Conservation (phyloP, 1,140 invertebrate genomes). For the Atopsyche davidsoni region DNA sequence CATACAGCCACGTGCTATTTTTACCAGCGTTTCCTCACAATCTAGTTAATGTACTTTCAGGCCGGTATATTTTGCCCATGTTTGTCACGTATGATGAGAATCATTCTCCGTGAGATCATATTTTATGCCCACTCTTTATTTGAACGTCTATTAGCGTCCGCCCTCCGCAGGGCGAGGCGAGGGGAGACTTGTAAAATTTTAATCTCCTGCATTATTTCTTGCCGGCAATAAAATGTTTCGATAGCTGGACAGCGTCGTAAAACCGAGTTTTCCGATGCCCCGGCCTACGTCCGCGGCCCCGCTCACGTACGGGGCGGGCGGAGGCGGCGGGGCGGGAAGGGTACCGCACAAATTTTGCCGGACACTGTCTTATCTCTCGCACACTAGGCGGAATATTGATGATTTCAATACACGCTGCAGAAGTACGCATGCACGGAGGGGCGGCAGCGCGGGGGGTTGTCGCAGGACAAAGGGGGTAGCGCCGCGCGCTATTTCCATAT, state of each 20-base stretch:
- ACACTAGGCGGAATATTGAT: constrained; percentile 31
- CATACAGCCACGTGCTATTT: no score
- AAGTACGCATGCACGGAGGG: constrained; percentile 27
- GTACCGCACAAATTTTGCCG: constrained; percentile 28
- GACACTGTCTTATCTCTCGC: constrained; percentile 31
- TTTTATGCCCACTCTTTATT: no score
- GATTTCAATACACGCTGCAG: constrained; percentile 29
- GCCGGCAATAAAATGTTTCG: constrained; percentile 29
- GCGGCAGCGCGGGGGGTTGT: constrained; percentile 5
- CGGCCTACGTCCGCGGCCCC: neutral
- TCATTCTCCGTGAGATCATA: no score
- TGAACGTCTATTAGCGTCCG: no score
- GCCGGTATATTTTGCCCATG: no score
- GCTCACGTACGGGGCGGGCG: constrained; percentile 2
- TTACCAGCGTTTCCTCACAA: no score
- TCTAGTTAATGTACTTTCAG: no score
- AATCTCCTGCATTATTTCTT: constrained; percentile 30
- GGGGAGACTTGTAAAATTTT: constrained; percentile 31
- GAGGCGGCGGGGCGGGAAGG: constrained; percentile 6
- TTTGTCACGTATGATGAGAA: no score
- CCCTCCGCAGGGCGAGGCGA: neutral
- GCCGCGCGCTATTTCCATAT: constrained; percentile 29
- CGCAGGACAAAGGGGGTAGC: constrained; percentile 22
- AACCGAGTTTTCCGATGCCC: constrained; percentile 12
- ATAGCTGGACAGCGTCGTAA: constrained; percentile 27